Evolutionary conservation across 2,888 invertebrate genomes (phyloP).

Genomic region (Coelopa pilipes): DNA sequence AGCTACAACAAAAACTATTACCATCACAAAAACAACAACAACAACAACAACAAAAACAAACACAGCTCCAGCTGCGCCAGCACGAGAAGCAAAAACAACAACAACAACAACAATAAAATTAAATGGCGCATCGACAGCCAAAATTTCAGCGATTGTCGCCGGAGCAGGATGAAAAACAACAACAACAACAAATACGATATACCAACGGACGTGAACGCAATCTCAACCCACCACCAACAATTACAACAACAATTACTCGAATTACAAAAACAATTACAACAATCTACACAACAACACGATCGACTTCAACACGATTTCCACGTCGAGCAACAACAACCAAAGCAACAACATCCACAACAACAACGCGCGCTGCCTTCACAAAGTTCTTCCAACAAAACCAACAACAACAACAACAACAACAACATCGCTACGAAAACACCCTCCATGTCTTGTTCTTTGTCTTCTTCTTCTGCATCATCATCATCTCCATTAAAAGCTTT

Average conservation of each 20-base stretch:
- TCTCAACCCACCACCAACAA: background rate
- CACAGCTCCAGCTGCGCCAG: background rate
- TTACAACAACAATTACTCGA: too few species aligned
- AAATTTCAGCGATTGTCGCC: slow-evolving; percentile 13
- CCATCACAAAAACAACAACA: slow-evolving; percentile 15
- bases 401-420: slow-evolving; percentile 5
- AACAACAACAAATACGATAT: background rate
- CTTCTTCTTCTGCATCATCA: too few species aligned
- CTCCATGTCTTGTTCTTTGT: too few species aligned
- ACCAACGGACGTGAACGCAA: too few species aligned
- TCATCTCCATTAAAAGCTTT: too few species aligned
- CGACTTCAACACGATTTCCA: background rate
- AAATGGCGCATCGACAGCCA: background rate
- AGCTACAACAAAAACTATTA: slow-evolving; percentile 8
- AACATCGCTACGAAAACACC: too few species aligned
- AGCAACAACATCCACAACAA: slow-evolving; percentile 2
- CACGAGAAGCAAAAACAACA: slow-evolving; percentile 11
- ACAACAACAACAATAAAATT: slow-evolving; percentile 5
- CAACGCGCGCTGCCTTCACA: slow-evolving; percentile 21
- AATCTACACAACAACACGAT: background rate
- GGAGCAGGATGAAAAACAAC: slow-evolving; percentile 19
- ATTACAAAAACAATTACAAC: background rate
- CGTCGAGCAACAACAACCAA: background rate
- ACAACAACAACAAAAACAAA: slow-evolving; percentile 12
- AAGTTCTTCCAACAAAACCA: slow-evolving; percentile 18